Evolutionary conservation across 2,113 vertebrate genomes (phyloP), one percentile per base, ranked within the genome.

Genomic region (Microcebus tavaratra): DNA sequence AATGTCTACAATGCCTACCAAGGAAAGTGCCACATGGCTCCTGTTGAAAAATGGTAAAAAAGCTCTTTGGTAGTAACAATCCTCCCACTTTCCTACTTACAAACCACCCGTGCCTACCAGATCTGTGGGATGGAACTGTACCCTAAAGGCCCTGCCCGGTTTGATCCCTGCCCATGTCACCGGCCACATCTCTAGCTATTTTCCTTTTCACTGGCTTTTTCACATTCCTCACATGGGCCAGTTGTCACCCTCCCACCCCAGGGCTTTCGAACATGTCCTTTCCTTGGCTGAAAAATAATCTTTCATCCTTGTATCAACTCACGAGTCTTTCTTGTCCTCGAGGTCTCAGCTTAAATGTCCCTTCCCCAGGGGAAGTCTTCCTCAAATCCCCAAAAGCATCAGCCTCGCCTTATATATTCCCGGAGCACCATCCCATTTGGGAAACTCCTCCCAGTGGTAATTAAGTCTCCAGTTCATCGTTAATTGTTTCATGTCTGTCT

Each of bases 101-200:
- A 55, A 63, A 15, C 8, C 29, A 9, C 3, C 36, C 12, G 31
- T 36, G 65, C 10, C 15, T 20, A 12, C 34, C 36, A 42, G n/a
- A n/a, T 65, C 73, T 34, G 48, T 34, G 18, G 34, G 5, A 81
- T 42, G 14, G 42, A 73, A 20, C 18, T 48, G 5, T 31, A 75
- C 15, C 12, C 34, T 29, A 8, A 36, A 79, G 25, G 20, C 4
- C 8, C 25, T 12, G 8, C 34, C 79, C 8, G 63, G 29, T 50
- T 27, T 17, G 3, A 34, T 48, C 4, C 70, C 15, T 59, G 21
- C 7, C 45, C 9, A 0, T 0, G 2, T 55, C 13, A 13, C 23
- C 34, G 31, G 39, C 42, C 18, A 15, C 25, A 13, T 17, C 23
- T 34, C 65, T 42, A 67, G 39, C 8, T 7, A 14, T 50, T 85